phyloP scores from a whole-genome alignment of 2,888 invertebrate genomes.

The Zhuqinia jingwanae region DNA sequence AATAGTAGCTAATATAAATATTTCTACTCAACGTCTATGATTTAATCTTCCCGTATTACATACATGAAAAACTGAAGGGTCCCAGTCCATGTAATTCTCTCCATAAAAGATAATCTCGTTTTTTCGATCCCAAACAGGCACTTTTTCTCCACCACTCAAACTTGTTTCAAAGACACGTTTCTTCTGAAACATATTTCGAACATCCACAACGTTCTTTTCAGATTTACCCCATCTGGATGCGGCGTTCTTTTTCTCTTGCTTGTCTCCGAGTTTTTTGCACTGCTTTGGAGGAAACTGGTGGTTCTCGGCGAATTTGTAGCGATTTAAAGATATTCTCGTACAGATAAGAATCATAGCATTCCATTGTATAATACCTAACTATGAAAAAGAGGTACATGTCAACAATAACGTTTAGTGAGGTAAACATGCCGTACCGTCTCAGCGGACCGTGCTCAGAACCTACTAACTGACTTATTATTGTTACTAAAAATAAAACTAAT shows the following conservation, averaged over 20 bases:
- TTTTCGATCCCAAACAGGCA: constrained; percentile 52
- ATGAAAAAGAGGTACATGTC: constrained; percentile 51
- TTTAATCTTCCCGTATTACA: no score
- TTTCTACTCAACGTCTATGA: no score
- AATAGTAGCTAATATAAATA: no score
- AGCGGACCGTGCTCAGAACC: constrained; percentile 1
- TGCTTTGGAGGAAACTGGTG: not conserved
- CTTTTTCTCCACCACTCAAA: not conserved
- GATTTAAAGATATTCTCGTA: not conserved
- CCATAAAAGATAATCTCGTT: constrained; percentile 57
- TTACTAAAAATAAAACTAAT: not conserved
- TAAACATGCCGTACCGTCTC: constrained; percentile 9
- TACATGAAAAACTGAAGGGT: constrained; percentile 40
- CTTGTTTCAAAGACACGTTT: not conserved
- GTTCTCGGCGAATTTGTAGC: not conserved
- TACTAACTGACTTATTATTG: not conserved
- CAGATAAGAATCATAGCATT: constrained; percentile 55
- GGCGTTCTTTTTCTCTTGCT: not conserved
- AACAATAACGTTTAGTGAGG: not conserved
- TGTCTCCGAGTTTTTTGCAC: constrained; percentile 19
- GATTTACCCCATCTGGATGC: not conserved
- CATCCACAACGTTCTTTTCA: not conserved
- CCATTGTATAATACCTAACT: constrained; percentile 56
- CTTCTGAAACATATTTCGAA: constrained; percentile 18
- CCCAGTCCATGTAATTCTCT: constrained; percentile 60